phyloP scores from a whole-genome alignment of 2,797 vertebrate genomes.

The Alexandromys oeconomus region DNA sequence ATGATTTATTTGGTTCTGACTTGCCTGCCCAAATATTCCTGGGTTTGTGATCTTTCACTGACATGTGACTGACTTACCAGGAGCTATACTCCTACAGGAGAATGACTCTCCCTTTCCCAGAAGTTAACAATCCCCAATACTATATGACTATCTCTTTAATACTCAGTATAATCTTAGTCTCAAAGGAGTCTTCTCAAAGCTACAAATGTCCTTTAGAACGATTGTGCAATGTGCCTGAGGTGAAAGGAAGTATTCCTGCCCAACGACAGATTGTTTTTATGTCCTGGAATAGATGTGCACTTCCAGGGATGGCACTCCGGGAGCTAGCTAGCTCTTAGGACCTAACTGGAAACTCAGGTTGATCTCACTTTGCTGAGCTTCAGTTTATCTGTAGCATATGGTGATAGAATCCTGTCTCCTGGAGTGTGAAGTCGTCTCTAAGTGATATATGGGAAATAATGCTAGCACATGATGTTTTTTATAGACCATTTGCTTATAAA shows the following conservation, averaged over 20 bases:
- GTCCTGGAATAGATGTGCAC: background rate
- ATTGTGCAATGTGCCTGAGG: background rate
- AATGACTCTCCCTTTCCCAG: background rate
- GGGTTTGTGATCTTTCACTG: background rate
- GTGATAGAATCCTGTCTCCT: background rate
- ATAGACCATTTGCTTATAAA: slow-evolving; percentile 20
- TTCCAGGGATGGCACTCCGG: background rate
- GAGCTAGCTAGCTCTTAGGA: background rate
- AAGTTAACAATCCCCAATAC: background rate
- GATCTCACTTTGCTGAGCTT: background rate
- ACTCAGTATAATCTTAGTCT: background rate
- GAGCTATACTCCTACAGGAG: background rate
- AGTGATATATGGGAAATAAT: background rate
- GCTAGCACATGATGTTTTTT: background rate
- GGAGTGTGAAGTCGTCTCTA: background rate
- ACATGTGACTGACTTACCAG: background rate
- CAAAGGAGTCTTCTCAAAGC: background rate
- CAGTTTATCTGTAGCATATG: background rate
- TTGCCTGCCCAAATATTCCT: background rate
- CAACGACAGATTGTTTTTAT: background rate
- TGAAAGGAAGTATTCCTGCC: background rate
- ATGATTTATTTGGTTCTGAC: background rate
- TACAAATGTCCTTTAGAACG: slow-evolving; percentile 15
- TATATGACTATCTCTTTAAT: background rate
- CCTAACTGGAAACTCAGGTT: background rate